Conservation (phyloP, 1,140 invertebrate species). For the Hormaphis cornu region DNA sequence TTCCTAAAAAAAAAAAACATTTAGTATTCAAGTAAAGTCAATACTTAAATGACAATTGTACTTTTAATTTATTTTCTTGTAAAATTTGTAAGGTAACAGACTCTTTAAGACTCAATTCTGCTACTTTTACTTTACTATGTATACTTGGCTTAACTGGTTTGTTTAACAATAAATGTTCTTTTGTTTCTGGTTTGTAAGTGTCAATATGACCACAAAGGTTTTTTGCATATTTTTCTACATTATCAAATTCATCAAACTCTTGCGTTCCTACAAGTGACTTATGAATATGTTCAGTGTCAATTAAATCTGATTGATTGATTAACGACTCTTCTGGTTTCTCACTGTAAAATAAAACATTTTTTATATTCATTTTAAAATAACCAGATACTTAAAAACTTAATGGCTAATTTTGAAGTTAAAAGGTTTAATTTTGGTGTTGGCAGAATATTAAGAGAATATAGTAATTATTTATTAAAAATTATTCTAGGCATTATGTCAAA, state of each 20-base stretch:
- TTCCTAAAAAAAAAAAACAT: too few species aligned
- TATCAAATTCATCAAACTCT: neutral
- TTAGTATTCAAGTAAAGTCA: too few species aligned
- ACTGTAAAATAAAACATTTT: slow-evolving; percentile 41
- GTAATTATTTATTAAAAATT: too few species aligned
- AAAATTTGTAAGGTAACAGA: neutral
- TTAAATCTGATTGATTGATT: slow-evolving; percentile 53
- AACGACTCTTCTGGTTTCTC: slow-evolving; percentile 47
- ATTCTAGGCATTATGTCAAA: too few species aligned
- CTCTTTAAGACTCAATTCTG: neutral
- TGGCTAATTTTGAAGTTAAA: too few species aligned
- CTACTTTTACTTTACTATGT: neutral
- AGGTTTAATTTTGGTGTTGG: too few species aligned
- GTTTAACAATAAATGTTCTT: neutral
- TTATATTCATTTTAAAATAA: neutral
- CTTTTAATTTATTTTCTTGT: slow-evolving; percentile 1
- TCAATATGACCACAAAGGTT: slow-evolving; percentile 6
- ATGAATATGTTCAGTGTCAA: slow-evolving; percentile 39
- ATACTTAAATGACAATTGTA: neutral
- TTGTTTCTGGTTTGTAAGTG: neutral
- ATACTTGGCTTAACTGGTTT: neutral
- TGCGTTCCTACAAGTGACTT: neutral
- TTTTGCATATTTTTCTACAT: slow-evolving; percentile 26
- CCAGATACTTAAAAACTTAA: neutral
- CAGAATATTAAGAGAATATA: too few species aligned